Conservation (phyloP, 1,140 invertebrate species). For the Drosophila funebris region DNA sequence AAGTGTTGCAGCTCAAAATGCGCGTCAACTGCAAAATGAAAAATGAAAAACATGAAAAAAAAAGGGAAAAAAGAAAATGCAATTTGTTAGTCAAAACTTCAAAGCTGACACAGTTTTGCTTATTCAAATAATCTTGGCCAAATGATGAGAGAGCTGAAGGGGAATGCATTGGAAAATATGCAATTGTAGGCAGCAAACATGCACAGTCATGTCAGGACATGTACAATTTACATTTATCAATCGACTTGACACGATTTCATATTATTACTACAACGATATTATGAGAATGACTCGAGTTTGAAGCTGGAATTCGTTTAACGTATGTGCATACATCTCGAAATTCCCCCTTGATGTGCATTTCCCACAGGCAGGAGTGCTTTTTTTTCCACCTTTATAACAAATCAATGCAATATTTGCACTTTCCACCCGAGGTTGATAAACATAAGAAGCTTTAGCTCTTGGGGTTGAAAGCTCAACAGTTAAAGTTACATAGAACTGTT, state of each 20-base stretch:
- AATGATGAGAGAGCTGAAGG: not conserved
- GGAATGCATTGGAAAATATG: not conserved
- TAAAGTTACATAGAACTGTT: no score
- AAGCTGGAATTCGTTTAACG: not conserved
- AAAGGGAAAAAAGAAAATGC: not conserved
- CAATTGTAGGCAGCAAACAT: no score
- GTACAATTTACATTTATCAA: conserved; percentile 3
- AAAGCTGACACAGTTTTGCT: conserved; percentile 8
- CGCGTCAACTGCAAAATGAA: conserved; percentile 22
- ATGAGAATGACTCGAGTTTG: not conserved
- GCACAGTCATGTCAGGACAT: conserved; percentile 7
- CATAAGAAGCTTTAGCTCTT: no score
- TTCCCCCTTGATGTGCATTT: no score
- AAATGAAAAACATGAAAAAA: no score
- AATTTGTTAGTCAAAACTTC: conserved; percentile 8
- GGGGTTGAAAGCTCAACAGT: no score
- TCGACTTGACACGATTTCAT: conserved; percentile 1
- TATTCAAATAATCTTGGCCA: not conserved
- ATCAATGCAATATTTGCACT: no score
- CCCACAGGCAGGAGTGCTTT: not conserved
- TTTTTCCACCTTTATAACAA: not conserved
- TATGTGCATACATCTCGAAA: no score
- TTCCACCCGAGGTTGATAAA: no score
- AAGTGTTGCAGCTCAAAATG: conserved; percentile 16
- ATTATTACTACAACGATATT: not conserved